Conservation (phyloP, 2,113 vertebrate species). For the Dipodomys ordii region DNA sequence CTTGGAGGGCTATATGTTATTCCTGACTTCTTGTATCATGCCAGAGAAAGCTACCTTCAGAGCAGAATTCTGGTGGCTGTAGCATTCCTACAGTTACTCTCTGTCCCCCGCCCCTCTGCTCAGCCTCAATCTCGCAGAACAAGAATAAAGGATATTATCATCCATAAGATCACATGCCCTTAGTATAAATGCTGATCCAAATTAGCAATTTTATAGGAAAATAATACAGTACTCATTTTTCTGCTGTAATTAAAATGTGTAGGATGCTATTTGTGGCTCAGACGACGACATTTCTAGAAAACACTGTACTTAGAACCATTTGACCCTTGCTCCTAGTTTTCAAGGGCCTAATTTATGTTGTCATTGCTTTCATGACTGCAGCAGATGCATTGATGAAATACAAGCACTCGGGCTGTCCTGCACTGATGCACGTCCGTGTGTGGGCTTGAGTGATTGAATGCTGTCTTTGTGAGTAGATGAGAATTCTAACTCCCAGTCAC, state of each 20-base stretch:
- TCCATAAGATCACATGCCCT: neutral
- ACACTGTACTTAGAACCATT: neutral
- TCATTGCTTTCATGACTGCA: neutral
- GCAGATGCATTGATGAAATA: neutral
- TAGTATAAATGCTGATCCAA: conserved; percentile 3
- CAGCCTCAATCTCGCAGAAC: neutral
- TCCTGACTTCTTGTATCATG: neutral
- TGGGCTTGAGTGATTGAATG: neutral
- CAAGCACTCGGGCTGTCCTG: accelerated
- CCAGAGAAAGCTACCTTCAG: neutral
- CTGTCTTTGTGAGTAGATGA: neutral
- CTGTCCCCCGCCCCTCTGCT: neutral
- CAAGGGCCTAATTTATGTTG: conserved; percentile 22
- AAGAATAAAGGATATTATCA: neutral
- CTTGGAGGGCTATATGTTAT: neutral
- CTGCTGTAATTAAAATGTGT: conserved; percentile 15
- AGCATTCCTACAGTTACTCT: accelerated
- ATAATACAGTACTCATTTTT: neutral
- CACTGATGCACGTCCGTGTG: accelerated
- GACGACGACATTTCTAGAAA: neutral
- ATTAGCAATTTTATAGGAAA: conserved; percentile 29
- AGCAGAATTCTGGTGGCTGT: neutral
- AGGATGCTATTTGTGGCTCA: neutral
- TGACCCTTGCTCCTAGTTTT: conserved; percentile 7
- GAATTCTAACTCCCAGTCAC: neutral